Conservation (phyloP, 2,888 invertebrate genomes). For the Aquatica leii region DNA sequence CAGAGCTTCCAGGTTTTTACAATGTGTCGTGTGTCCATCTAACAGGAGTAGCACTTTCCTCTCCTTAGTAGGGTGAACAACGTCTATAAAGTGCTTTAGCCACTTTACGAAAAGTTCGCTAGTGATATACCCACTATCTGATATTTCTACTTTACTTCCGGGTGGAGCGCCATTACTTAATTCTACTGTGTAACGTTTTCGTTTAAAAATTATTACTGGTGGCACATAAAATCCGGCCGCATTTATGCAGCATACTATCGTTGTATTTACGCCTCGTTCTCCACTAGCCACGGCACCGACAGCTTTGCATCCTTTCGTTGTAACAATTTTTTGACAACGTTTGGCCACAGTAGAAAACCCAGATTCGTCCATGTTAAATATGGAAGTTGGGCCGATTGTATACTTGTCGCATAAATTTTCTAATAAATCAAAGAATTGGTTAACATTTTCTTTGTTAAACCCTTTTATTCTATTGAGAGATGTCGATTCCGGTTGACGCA, state of each 20-base stretch:
- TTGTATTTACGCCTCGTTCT: slow-evolving; percentile 42
- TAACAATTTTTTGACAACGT: slow-evolving; percentile 37
- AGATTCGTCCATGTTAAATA: slow-evolving; percentile 44
- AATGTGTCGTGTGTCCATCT: slow-evolving; percentile 2
- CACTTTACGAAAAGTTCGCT: too few relatives aligned
- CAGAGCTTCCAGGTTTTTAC: slow-evolving; percentile 7
- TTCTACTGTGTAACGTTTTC: too few relatives aligned
- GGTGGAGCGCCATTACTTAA: too few relatives aligned
- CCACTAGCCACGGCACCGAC: slow-evolving; percentile 40
- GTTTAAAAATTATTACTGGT: too few relatives aligned
- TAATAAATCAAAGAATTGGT: slow-evolving; percentile 31
- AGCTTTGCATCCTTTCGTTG: slow-evolving; percentile 36
- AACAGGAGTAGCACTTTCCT: too few relatives aligned
- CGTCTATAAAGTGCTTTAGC: neutral
- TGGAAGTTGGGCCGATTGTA: slow-evolving; percentile 35
- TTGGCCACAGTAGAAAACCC: slow-evolving; percentile 40
- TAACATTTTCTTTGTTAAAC: neutral
- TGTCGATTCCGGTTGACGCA: neutral
- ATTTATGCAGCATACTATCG: slow-evolving; percentile 35
- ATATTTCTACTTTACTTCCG: too few relatives aligned
- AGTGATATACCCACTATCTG: neutral
- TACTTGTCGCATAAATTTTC: slow-evolving; percentile 36
- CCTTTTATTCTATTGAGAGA: slow-evolving; percentile 1
- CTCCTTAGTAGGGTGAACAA: neutral
- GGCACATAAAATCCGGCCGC: slow-evolving; percentile 18